Percentiles rank a stretch among this genome's conserved stretches.
phyloP scores from a whole-genome alignment of 1,140 invertebrate genomes.

The Drosophila punjabiensis region DNA sequence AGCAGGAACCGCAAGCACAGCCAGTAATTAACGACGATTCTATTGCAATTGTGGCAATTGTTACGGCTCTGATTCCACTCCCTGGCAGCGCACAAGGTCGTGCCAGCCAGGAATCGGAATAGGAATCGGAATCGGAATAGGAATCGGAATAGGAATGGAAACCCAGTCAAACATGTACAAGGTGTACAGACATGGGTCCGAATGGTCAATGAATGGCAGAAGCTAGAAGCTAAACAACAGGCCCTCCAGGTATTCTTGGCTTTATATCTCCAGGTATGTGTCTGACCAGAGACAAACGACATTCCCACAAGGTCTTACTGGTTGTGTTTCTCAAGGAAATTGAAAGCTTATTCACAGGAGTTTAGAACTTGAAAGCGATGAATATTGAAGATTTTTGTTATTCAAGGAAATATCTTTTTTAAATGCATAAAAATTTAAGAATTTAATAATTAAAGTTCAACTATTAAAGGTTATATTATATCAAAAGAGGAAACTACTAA shows the following conservation, averaged over 20 bases:
- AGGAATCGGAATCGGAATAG: background rate
- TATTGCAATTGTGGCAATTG: constrained; percentile 85
- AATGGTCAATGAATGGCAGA: constrained; percentile 3
- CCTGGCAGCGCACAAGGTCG: background rate
- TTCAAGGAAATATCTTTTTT: background rate
- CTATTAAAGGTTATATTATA: no score
- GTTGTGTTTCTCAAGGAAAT: no score
- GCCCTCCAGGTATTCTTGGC: background rate
- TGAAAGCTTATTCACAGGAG: no score
- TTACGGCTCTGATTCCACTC: constrained; percentile 80
- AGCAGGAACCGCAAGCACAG: constrained; percentile 72
- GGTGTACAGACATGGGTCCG: constrained; percentile 2
- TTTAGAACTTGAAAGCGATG: background rate
- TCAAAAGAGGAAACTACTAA: background rate
- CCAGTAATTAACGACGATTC: constrained; percentile 85
- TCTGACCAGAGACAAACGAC: background rate
- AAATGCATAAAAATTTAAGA: no score
- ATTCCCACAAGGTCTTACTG: background rate
- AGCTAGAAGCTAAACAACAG: constrained; percentile 4
- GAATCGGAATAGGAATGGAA: constrained; percentile 2
- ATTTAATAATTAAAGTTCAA: no score
- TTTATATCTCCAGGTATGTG: constrained; percentile 3
- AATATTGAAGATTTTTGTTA: background rate
- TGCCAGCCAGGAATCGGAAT: constrained; percentile 6
- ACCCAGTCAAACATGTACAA: constrained; percentile 8